These are phyloP conservation scores for Metacarcinus magister DNA, from an alignment of 2,888 invertebrate genomes.

Conservation along the genomic window DNA sequence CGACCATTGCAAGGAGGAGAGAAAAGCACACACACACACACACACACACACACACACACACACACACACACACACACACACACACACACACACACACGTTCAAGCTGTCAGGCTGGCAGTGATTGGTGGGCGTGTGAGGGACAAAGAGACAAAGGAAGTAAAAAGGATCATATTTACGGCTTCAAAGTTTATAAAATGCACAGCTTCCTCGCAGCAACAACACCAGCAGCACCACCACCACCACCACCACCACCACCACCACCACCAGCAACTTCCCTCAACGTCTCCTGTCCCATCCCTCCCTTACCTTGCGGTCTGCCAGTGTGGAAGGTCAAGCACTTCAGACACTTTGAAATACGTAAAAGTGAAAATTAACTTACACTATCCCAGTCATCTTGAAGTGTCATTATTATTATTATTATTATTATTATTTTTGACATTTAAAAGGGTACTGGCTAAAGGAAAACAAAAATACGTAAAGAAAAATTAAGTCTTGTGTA, in stretches of 20 bases:
- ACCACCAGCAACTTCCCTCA: background rate
- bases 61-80: conserved; percentile 48
- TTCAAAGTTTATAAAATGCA: background rate
- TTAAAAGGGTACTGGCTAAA: too few relatives aligned
- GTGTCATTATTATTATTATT: too few relatives aligned
- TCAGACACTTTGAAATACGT: too few relatives aligned
- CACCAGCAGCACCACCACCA: background rate
- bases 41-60: conserved; percentile 34
- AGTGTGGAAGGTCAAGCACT: too few relatives aligned
- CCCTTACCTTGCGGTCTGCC: background rate
- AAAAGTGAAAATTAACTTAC: too few relatives aligned
- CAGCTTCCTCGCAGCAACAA: background rate
- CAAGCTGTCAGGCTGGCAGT: background rate
- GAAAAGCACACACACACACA: background rate
- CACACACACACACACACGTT: conserved; percentile 29
- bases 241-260: background rate
- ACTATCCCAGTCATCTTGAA: too few relatives aligned
- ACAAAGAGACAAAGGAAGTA: background rate
- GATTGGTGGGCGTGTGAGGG: background rate
- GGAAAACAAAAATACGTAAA: too few relatives aligned
- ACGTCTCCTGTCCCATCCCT: background rate
- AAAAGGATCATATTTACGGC: background rate
- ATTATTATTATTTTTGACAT: too few relatives aligned
- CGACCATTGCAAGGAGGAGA: too few relatives aligned
- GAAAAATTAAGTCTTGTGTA: too few relatives aligned